Conservation (phyloP, 2,113 vertebrate genomes). For the Chlorodrepanis virens region DNA sequence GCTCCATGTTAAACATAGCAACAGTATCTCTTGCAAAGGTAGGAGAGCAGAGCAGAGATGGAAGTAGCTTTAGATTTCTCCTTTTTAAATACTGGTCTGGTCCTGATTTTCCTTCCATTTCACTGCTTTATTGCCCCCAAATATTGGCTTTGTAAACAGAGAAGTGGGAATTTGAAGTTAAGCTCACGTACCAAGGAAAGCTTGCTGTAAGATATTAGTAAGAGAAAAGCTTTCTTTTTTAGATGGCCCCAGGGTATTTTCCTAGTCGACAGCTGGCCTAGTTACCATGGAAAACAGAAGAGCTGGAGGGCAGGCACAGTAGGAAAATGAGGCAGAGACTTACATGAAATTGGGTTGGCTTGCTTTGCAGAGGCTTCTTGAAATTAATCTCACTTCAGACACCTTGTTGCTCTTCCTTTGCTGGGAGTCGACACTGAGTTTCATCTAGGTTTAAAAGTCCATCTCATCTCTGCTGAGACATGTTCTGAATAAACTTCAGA, state of each 20-base stretch:
- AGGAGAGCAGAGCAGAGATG: neutral
- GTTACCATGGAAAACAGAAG: slow-evolving; percentile 49
- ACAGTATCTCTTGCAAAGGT: neutral
- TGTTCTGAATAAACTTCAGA: neutral
- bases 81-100: neutral
- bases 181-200: neutral
- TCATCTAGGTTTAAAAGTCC: neutral
- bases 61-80: neutral
- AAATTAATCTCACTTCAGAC: neutral
- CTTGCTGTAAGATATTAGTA: neutral
- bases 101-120: neutral
- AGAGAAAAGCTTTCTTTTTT: neutral
- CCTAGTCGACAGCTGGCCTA: neutral
- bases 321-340: neutral
- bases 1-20: rapidly evolving
- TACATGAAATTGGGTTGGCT: neutral
- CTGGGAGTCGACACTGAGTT: neutral
- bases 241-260: slow-evolving; percentile 13
- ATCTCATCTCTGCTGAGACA: neutral
- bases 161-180: neutral
- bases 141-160: neutral
- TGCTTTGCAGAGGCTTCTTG: neutral
- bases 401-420: neutral
- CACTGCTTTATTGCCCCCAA: neutral
- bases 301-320: slow-evolving; percentile 20